Conservation (phyloP, 2,113 vertebrate genomes). For the Hypocryptadius cinnamomeus region DNA sequence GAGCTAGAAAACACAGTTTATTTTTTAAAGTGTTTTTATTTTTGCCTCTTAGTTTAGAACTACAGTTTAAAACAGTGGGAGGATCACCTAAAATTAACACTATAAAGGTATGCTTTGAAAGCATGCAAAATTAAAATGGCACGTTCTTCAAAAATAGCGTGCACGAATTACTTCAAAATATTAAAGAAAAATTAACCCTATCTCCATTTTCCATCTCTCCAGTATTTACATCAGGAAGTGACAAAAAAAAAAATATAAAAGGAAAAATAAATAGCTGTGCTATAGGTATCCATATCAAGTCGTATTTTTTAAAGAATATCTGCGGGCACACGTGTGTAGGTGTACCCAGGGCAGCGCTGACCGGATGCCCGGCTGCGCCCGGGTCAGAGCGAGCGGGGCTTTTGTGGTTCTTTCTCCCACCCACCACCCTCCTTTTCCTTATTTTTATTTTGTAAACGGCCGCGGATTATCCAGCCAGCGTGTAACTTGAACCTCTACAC, state of each 20-base stretch:
- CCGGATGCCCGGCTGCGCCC: background rate
- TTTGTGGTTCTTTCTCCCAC: background rate
- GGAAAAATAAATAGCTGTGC: background rate
- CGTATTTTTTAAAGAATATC: background rate
- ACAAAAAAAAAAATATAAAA: background rate
- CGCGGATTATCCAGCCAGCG: background rate
- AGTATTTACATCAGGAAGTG: background rate
- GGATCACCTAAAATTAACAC: background rate
- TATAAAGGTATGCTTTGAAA: background rate
- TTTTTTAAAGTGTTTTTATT: background rate
- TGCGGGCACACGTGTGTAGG: background rate
- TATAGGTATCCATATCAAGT: background rate
- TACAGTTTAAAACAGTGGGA: background rate
- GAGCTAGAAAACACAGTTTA: fast-evolving
- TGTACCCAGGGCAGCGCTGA: background rate
- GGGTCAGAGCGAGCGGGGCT: background rate
- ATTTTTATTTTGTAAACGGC: background rate
- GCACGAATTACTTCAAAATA: background rate
- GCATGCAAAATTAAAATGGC: background rate
- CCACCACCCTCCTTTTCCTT: background rate
- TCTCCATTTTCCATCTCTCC: background rate
- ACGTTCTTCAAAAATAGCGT: background rate
- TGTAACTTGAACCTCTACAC: background rate
- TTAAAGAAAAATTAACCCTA: background rate
- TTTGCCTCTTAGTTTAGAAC: background rate